Percentiles rank a stretch among this genome's conserved stretches.
These are phyloP conservation scores for Zelleria hepariella DNA, from an alignment of 2,888 invertebrate genomes.

Conservation along the genomic window DNA sequence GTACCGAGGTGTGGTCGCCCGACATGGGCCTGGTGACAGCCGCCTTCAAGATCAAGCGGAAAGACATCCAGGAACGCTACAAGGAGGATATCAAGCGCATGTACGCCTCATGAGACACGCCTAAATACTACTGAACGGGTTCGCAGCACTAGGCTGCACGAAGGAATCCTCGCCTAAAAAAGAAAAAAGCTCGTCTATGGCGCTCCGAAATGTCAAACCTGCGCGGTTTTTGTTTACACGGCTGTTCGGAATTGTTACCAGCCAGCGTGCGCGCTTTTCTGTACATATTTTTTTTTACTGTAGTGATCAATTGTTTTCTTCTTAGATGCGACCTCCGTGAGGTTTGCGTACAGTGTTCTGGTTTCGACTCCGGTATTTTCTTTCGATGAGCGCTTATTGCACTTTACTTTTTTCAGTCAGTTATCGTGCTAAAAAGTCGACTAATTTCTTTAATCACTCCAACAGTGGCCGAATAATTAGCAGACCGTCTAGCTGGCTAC, in stretches of 20 bases:
- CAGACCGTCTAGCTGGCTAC: no score
- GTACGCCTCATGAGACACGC: constrained; percentile 88
- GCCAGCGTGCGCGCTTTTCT: background rate
- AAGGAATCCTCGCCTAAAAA: background rate
- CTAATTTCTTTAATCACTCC: no score
- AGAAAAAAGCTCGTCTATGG: background rate
- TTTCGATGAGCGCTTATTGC: no score
- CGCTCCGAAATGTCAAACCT: background rate
- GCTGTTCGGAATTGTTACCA: background rate
- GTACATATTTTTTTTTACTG: constrained; percentile 1
- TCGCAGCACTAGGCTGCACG: background rate
- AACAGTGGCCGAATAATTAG: no score
- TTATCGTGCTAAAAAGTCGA: no score
- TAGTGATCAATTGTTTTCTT: background rate
- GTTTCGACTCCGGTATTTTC: background rate
- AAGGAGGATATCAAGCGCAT: constrained; percentile 93
- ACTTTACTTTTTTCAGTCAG: background rate
- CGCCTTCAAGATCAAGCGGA: constrained; percentile 97
- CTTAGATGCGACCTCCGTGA: constrained; percentile 3
- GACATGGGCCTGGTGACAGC: constrained; percentile 98
- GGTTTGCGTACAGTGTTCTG: background rate
- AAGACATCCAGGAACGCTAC: constrained; percentile 95
- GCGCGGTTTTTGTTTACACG: background rate
- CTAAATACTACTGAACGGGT: background rate
- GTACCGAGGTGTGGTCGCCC: constrained; percentile 96